These are phyloP conservation scores for Campoletis raptor DNA, from an alignment of 2,888 invertebrate genomes.

Conservation along the genomic window DNA sequence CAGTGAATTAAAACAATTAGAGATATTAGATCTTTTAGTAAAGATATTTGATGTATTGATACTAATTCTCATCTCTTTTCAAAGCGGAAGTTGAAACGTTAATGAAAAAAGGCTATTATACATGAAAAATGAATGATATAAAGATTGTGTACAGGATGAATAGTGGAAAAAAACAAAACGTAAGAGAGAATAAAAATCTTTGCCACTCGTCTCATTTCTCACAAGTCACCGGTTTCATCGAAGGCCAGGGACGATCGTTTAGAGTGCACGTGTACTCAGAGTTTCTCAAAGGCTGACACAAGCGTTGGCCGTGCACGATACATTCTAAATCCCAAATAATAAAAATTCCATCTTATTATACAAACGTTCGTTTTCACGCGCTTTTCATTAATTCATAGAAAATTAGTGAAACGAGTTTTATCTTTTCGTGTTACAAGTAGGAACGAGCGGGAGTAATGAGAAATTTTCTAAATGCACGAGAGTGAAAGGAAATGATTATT, in stretches of 20 bases:
- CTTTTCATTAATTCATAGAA: not conserved
- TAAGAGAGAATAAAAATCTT: slow-evolving; percentile 30
- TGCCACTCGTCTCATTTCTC: slow-evolving; percentile 6
- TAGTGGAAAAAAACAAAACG: not conserved
- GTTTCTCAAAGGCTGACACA: slow-evolving; percentile 8
- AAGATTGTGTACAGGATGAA: not conserved
- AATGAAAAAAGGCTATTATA: not conserved
- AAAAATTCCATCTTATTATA: not conserved
- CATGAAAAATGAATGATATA: slow-evolving; percentile 15
- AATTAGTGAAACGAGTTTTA: not conserved
- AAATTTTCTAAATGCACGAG: slow-evolving; percentile 9
- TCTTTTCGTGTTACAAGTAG: not conserved
- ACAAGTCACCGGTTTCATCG: slow-evolving; percentile 15
- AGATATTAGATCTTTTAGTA: not conserved
- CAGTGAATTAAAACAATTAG: not conserved
- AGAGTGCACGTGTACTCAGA: slow-evolving; percentile 36
- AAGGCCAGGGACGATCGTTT: slow-evolving; percentile 43
- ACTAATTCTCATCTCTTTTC: slow-evolving; percentile 1
- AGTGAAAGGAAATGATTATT: slow-evolving; percentile 20
- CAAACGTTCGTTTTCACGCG: not conserved
- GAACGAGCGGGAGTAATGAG: not conserved
- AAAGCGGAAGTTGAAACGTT: slow-evolving; percentile 26
- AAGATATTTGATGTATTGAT: not conserved
- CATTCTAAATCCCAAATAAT: not conserved
- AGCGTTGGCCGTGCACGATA: not conserved